A percentile compares a stretch with the other conserved stretches of the same genome.
Conservation (phyloP, 37 sponge, comb jelly and placozoan species). For the Theonella swinhoei region DNA sequence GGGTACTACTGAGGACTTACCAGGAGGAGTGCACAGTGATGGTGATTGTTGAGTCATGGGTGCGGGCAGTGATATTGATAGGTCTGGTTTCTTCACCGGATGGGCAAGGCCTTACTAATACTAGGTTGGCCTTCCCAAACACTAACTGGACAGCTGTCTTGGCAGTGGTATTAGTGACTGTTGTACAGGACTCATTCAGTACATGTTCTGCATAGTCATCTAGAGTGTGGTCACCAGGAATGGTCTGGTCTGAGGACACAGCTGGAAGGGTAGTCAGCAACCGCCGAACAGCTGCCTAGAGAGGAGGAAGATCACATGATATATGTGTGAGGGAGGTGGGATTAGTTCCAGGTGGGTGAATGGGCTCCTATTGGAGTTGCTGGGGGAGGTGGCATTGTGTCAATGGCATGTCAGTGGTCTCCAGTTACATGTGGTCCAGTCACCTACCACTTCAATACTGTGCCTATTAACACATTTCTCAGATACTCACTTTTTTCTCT, state of each 20-base stretch:
- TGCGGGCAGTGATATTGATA: slow-evolving; percentile 23
- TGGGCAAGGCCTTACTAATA: slow-evolving; percentile 59
- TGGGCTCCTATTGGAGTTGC: no score
- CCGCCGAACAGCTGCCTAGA: neutral
- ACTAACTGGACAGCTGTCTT: slow-evolving; percentile 88
- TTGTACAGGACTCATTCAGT: slow-evolving; percentile 70
- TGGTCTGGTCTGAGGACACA: neutral
- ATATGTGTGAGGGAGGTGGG: neutral
- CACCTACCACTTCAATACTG: neutral
- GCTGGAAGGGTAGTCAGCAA: neutral
- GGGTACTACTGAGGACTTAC: slow-evolving; percentile 21
- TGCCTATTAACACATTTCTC: neutral
- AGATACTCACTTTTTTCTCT: slow-evolving; percentile 56
- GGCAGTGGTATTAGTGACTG: slow-evolving; percentile 76
- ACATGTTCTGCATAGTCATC: slow-evolving; percentile 58
- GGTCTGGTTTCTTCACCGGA: slow-evolving; percentile 38
- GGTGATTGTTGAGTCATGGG: slow-evolving; percentile 32
- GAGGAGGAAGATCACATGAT: neutral
- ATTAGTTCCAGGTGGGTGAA: no score
- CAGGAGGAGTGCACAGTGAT: slow-evolving; percentile 59
- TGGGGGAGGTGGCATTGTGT: no score
- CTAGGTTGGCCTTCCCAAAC: slow-evolving; percentile 84
- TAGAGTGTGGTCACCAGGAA: slow-evolving; percentile 7
- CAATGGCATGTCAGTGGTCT: no score
- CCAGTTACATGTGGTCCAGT: no score